phyloP scores from a whole-genome alignment of 2,888 invertebrate species.

The Tachina fera region DNA sequence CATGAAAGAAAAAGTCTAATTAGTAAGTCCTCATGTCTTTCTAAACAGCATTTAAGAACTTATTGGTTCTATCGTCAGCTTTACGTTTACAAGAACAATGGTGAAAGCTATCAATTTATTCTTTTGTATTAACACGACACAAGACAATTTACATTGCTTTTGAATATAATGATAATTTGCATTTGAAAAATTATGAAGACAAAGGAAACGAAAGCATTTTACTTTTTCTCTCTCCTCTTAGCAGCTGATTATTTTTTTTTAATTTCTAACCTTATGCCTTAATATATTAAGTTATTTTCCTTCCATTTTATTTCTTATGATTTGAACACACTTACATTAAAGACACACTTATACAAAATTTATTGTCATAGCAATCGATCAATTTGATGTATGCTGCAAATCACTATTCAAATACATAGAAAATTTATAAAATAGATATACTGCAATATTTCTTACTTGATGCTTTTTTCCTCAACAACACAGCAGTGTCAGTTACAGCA shows the following conservation, averaged over 20 bases:
- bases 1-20: too few species aligned
- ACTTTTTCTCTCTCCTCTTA: too few species aligned
- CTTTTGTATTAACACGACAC: too few species aligned
- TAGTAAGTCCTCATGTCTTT: too few species aligned
- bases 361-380: conserved; percentile 73
- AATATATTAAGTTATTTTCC: not conserved
- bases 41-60: too few species aligned
- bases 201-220: too few species aligned
- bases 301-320: conserved; percentile 40
- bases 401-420: conserved; percentile 57
- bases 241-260: not conserved
- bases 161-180: too few species aligned
- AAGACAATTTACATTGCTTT: too few species aligned
- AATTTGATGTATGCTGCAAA: conserved; percentile 73
- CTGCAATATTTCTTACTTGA: conserved; percentile 40
- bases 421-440: conserved; percentile 54
- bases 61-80: too few species aligned
- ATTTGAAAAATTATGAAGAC: too few species aligned
- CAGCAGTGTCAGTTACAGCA: conserved; percentile 5
- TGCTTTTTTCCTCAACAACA: conserved; percentile 10
- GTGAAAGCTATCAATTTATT: too few species aligned
- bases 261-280: not conserved
- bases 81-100: too few species aligned
- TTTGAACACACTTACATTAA: conserved; percentile 13
- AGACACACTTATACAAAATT: conserved; percentile 48